Percentiles rank a stretch among this genome's conserved stretches.
These are phyloP conservation scores for Petaurus breviceps DNA, from an alignment of 2,113 vertebrate species.

Conservation along the genomic window DNA sequence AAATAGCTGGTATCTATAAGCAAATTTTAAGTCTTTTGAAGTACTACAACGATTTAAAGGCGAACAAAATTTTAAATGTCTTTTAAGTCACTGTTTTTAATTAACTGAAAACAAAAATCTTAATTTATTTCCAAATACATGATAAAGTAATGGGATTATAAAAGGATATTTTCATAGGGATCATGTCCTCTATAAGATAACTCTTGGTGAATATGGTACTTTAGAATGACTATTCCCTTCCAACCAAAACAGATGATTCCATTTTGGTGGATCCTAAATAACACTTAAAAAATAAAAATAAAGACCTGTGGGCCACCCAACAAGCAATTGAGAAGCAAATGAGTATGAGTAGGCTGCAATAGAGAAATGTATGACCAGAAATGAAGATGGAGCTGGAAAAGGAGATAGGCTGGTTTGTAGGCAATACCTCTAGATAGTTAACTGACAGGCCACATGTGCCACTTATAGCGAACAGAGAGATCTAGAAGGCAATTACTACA, in stretches of 20 bases:
- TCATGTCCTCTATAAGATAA: constrained; percentile 31
- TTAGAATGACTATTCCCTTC: constrained; percentile 32
- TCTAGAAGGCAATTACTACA: neutral
- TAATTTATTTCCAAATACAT: constrained; percentile 44
- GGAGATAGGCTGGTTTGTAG: neutral
- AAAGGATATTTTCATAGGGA: constrained; percentile 39
- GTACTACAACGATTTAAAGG: neutral
- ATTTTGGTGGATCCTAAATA: constrained; percentile 30
- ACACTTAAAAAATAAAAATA: constrained; percentile 30
- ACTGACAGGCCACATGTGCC: neutral
- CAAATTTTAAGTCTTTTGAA: constrained; percentile 33
- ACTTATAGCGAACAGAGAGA: neutral
- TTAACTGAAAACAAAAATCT: constrained; percentile 1
- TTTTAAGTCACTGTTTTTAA: neutral
- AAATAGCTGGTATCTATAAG: constrained; percentile 20
- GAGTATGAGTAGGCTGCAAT: neutral
- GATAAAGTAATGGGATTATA: constrained; percentile 38
- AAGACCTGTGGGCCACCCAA: neutral
- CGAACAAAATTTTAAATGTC: neutral
- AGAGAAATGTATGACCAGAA: neutral
- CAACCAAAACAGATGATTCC: constrained; percentile 45
- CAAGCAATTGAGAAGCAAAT: neutral
- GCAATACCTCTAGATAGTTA: neutral
- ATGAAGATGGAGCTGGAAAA: neutral
- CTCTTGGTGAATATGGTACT: constrained; percentile 18